These are phyloP conservation scores for Dermatemys mawii DNA, from an alignment of 2,113 vertebrate species.

Conservation along the genomic window DNA sequence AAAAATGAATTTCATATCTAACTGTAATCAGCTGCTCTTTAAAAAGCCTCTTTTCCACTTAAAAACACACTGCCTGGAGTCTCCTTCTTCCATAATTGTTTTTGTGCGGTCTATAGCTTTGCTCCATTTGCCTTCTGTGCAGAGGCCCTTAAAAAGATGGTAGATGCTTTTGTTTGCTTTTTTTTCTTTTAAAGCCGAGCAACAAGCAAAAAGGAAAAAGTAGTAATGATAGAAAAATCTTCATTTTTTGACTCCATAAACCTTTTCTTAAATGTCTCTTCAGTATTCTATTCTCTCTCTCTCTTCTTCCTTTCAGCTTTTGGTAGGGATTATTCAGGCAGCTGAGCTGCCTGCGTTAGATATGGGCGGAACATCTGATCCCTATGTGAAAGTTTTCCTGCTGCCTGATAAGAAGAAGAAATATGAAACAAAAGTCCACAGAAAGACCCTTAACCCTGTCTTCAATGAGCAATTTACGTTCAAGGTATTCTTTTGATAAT, in stretches of 20 bases:
- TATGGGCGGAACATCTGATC: slow-evolving; percentile 87
- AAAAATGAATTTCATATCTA: slow-evolving; percentile 77
- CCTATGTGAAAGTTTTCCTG: slow-evolving; percentile 86
- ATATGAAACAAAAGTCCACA: slow-evolving; percentile 88
- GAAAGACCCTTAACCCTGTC: slow-evolving; percentile 87
- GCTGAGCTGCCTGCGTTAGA: slow-evolving; percentile 87
- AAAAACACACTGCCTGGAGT: slow-evolving; percentile 71
- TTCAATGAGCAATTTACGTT: slow-evolving; percentile 89
- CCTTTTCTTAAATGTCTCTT: slow-evolving; percentile 34
- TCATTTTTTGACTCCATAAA: neutral
- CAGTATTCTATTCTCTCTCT: slow-evolving; percentile 24
- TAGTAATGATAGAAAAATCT: neutral
- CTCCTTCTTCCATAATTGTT: slow-evolving; percentile 73
- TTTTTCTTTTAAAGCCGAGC: slow-evolving; percentile 11
- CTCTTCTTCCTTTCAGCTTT: slow-evolving; percentile 75
- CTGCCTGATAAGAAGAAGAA: slow-evolving; percentile 89
- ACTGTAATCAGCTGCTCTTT: slow-evolving; percentile 81
- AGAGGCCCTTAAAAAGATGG: neutral
- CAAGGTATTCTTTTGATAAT: slow-evolving; percentile 78
- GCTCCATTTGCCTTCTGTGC: slow-evolving; percentile 66
- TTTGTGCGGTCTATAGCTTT: slow-evolving; percentile 63
- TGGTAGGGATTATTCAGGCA: slow-evolving; percentile 88
- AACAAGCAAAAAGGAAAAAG: neutral
- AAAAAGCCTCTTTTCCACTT: slow-evolving; percentile 75
- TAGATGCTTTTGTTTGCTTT: slow-evolving; percentile 16